Percentiles rank a stretch among this genome's conserved stretches.
phyloP scores from a whole-genome alignment of 2,113 vertebrate genomes.

The Ammodramus savannarum region DNA sequence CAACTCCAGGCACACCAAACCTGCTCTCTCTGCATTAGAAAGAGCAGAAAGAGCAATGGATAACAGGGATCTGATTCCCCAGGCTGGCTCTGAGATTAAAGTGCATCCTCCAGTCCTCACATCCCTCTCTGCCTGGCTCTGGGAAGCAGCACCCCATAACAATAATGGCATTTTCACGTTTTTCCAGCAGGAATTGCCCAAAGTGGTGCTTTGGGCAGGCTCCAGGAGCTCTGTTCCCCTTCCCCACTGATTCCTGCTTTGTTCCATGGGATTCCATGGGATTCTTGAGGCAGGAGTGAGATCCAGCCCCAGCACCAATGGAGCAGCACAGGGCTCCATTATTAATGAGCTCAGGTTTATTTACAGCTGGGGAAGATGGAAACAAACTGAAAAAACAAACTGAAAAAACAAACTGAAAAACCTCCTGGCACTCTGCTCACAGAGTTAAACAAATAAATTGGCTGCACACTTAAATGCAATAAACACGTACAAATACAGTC shows the following conservation, averaged over 20 bases:
- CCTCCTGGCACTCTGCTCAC: background rate
- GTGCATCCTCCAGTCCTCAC: background rate
- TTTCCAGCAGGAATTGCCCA: accelerated
- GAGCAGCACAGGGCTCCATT: background rate
- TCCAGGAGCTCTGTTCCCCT: accelerated
- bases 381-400: background rate
- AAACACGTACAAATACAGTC: background rate
- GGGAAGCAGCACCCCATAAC: accelerated
- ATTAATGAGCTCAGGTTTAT: background rate
- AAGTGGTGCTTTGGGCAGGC: background rate
- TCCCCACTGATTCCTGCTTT: background rate
- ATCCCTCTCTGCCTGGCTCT: background rate
- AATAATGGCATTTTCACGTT: accelerated
- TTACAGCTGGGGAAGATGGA: background rate
- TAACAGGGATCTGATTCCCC: background rate
- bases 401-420: background rate
- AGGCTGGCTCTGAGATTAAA: background rate
- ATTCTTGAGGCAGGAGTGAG: background rate
- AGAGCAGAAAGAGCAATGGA: background rate
- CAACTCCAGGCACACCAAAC: background rate
- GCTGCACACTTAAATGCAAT: background rate
- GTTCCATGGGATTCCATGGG: background rate
- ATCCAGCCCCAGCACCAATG: accelerated
- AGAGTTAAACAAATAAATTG: background rate
- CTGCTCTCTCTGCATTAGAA: accelerated